Evolutionary conservation across 2,888 invertebrate species (phyloP), one percentile per base, ranked within the genome.

Genomic region (Netelia fuscicornis): DNA sequence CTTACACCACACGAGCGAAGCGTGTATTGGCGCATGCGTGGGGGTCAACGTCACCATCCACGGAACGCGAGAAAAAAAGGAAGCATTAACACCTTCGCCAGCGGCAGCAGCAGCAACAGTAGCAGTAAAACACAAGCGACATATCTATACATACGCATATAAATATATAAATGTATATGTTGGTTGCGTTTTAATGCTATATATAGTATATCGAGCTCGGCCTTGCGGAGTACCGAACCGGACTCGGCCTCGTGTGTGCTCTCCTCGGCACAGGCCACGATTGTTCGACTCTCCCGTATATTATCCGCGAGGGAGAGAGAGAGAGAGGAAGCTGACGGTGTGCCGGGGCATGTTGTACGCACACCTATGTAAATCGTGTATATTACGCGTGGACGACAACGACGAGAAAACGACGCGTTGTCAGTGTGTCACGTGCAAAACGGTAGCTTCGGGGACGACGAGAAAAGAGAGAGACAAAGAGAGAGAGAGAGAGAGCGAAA

Each of bases 371-470:
- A 58, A n/a, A 58, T 9, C 17, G n/a, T 20, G 58, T 58, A 20
- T 58, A 20, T 58, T 17, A 23, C 17, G n/a, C 58, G 20, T 20
- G 58, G 58, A 71, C 58, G 58, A 20, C 58, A 58, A 58, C 58
- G 82, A 71, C 71, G 79, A 64, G 68, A 78, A 76, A 70, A 54
- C 44, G 58, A 25, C 52, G 65, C 67, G 77, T 48, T 77, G 52
- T 52, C 77, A 70, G 77, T 10, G 23, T 83, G 86, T 87, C 84
- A 87, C 83, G 85, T 82, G 83, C 83, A 86, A 87, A 87, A 87
- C 77, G 54, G 81, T 77, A 84, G 80, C 77, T 72, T 70, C 74
- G 75, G 13, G 54, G 25, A 78, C 58, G 79, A 75, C 65, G 56
- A 13, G 58, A 58, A 9, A 20, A 58, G 58, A 17, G 58, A 58